Conservation (phyloP, 2,113 vertebrate genomes). For the Odontesthes bonariensis region DNA sequence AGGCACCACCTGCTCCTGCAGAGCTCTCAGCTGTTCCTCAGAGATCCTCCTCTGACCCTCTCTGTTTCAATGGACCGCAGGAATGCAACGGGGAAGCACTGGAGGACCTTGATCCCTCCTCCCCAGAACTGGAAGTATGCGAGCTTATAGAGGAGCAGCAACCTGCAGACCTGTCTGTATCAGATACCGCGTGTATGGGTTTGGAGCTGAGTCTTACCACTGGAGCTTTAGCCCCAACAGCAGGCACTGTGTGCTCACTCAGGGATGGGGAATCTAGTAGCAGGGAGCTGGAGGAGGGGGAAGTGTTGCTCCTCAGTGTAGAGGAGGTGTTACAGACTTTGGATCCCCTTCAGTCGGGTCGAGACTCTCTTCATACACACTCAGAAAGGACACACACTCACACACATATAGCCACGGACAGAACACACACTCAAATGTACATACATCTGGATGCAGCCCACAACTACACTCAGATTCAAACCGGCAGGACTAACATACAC, state of each 20-base stretch:
- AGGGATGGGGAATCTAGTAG: slow-evolving; percentile 89
- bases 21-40: slow-evolving; percentile 87
- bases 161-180: slow-evolving; percentile 82
- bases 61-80: slow-evolving; percentile 88
- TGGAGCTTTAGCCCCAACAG: slow-evolving; percentile 80
- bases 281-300: slow-evolving; percentile 81
- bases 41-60: slow-evolving; percentile 76
- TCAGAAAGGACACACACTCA: slow-evolving; percentile 65
- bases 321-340: slow-evolving; percentile 92
- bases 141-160: slow-evolving; percentile 86
- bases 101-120: slow-evolving; percentile 88
- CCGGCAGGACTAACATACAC: slow-evolving; percentile 75
- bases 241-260: slow-evolving; percentile 88
- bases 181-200: slow-evolving; percentile 66
- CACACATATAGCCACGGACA: slow-evolving; percentile 58
- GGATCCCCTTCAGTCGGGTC: slow-evolving; percentile 72
- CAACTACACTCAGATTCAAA: slow-evolving; percentile 77
- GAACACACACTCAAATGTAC: slow-evolving; percentile 74
- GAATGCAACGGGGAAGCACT: slow-evolving; percentile 89
- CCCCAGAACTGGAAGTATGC: slow-evolving; percentile 86
- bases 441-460: slow-evolving; percentile 74
- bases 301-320: slow-evolving; percentile 92
- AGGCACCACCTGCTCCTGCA: slow-evolving; percentile 85
- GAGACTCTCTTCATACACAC: slow-evolving; percentile 62
- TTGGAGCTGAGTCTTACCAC: slow-evolving; percentile 85